phyloP scores from a whole-genome alignment of 2,113 vertebrate species.

The Monopterus albus region DNA sequence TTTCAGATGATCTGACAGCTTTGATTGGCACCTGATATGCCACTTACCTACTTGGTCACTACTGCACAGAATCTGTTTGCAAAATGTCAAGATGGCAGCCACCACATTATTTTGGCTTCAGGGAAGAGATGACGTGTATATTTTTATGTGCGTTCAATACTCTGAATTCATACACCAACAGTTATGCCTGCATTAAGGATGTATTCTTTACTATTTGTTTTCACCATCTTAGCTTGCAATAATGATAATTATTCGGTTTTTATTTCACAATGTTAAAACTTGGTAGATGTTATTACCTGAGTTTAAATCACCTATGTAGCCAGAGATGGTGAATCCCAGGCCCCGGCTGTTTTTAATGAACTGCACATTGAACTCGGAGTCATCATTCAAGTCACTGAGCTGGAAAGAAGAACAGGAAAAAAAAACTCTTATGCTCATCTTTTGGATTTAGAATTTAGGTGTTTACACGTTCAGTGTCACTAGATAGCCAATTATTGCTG shows the following conservation, averaged over 20 bases:
- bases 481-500: slow-evolving; percentile 7
- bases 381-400: slow-evolving; percentile 80
- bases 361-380: slow-evolving; percentile 87
- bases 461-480: neutral
- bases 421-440: neutral
- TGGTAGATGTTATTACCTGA: slow-evolving; percentile 82
- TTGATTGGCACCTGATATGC: too few relatives aligned
- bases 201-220: neutral
- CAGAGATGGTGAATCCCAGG: slow-evolving; percentile 92
- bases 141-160: too few relatives aligned
- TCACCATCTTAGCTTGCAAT: neutral
- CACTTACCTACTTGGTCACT: too few relatives aligned
- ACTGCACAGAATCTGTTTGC: too few relatives aligned
- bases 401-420: slow-evolving; percentile 58
- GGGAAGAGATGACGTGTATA: too few relatives aligned
- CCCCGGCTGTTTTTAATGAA: slow-evolving; percentile 91
- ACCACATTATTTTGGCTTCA: too few relatives aligned
- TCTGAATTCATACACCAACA: too few relatives aligned
- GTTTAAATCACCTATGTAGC: slow-evolving; percentile 89
- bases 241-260: too few relatives aligned
- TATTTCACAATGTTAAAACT: neutral
- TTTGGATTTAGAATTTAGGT: too few relatives aligned
- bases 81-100: too few relatives aligned
- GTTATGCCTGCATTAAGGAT: neutral
- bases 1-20: too few relatives aligned